Evolutionary conservation across 2,113 vertebrate species (phyloP).

Genomic region (Condylura cristata): DNA sequence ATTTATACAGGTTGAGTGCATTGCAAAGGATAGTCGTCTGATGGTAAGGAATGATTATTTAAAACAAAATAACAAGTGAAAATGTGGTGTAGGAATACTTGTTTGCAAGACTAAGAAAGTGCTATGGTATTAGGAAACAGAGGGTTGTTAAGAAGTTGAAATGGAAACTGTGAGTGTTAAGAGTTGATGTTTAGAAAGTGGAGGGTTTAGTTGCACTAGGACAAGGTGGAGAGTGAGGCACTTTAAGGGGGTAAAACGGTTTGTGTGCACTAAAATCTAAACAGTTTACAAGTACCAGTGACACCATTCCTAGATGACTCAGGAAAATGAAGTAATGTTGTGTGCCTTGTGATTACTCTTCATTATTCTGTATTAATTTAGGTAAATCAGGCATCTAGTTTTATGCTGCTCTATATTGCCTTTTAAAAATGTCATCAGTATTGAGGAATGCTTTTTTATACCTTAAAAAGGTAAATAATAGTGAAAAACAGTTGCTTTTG

Average conservation of each 20-base stretch:
- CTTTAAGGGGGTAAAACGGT: background rate
- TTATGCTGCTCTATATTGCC: background rate
- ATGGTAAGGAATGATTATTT: background rate
- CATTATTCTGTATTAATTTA: background rate
- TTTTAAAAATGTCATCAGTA: conserved; percentile 24
- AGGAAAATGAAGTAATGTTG: background rate
- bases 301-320: background rate
- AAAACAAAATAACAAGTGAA: background rate
- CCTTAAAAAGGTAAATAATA: background rate
- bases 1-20: background rate
- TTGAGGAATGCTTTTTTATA: background rate
- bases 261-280: background rate
- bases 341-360: background rate
- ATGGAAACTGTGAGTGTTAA: background rate
- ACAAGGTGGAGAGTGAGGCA: background rate
- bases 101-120: background rate
- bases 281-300: background rate
- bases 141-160: background rate
- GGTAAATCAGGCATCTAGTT: background rate
- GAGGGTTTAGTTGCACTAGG: background rate
- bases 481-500: background rate
- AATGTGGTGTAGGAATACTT: background rate
- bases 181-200: background rate
- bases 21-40: background rate
- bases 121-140: background rate